These are phyloP conservation scores for Oscheius onirici DNA, from an alignment of 2,888 invertebrate species.

Conservation along the genomic window DNA sequence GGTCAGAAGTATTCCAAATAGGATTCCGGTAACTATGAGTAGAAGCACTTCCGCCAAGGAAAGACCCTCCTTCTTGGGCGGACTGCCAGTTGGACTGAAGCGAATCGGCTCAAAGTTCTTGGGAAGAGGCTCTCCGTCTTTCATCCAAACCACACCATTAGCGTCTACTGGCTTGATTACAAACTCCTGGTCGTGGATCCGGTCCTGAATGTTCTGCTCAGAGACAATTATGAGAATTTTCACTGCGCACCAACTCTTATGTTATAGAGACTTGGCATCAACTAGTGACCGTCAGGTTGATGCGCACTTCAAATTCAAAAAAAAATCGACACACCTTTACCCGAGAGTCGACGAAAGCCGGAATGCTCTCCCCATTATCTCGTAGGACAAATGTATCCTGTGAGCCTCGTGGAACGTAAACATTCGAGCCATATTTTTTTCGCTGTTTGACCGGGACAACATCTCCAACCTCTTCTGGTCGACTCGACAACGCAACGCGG, in stretches of 20 bases:
- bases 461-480: slow-evolving; percentile 29
- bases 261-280: not conserved
- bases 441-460: slow-evolving; percentile 24
- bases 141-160: slow-evolving; percentile 10
- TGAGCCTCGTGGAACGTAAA: slow-evolving; percentile 28
- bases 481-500: slow-evolving; percentile 27
- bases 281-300: too few relatives aligned
- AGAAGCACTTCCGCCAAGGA: not conserved
- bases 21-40: not conserved
- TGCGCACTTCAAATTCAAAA: too few relatives aligned
- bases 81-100: not conserved
- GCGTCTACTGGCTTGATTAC: slow-evolving; percentile 10
- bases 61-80: not conserved
- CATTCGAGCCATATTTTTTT: slow-evolving; percentile 26
- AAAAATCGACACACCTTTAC: slow-evolving; percentile 2
- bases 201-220: slow-evolving; percentile 14
- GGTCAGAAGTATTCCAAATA: not conserved
- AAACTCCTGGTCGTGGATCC: slow-evolving; percentile 25
- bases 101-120: slow-evolving; percentile 24
- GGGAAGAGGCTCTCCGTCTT: slow-evolving; percentile 13
- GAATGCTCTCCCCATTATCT: slow-evolving; percentile 13
- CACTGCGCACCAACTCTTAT: not conserved
- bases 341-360: slow-evolving; percentile 19
- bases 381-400: slow-evolving; percentile 26
- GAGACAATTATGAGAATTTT: too few relatives aligned